Evolutionary conservation across 2,113 vertebrate genomes (phyloP).

Genomic region (Gobius niger): DNA sequence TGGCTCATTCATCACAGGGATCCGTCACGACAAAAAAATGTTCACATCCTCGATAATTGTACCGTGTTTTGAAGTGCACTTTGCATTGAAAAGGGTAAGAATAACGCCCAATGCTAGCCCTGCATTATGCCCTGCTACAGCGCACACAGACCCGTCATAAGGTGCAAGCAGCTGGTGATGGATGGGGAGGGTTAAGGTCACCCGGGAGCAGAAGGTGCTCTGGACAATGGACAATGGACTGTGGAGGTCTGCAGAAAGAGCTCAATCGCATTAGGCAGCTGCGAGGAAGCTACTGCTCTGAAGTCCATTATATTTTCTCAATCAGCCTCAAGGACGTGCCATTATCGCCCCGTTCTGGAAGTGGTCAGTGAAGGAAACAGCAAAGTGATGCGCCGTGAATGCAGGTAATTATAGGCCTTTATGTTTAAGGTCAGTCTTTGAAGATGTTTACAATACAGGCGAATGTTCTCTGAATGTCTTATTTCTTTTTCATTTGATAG

Average conservation of each 20-base stretch:
- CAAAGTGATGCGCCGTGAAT: constrained; percentile 9
- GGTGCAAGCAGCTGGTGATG: constrained; percentile 39
- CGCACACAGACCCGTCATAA: constrained; percentile 25
- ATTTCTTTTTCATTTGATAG: not conserved
- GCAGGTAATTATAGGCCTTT: constrained; percentile 7
- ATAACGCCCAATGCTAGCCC: not conserved
- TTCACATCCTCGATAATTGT: no score
- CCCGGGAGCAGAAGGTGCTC: constrained; percentile 33
- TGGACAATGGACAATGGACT: constrained; percentile 48
- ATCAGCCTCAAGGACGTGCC: constrained; percentile 24
- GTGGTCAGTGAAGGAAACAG: not conserved
- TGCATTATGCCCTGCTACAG: not conserved
- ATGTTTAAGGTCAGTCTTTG: not conserved
- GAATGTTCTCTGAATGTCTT: not conserved
- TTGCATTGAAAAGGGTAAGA: not conserved
- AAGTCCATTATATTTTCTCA: constrained; percentile 29
- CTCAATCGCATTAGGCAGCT: constrained; percentile 29
- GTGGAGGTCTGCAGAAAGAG: constrained; percentile 21
- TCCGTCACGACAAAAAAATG: no score
- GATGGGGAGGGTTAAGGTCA: constrained; percentile 43
- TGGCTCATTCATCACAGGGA: no score
- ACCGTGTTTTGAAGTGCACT: no score
- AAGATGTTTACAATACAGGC: not conserved
- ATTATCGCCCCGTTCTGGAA: constrained; percentile 21
- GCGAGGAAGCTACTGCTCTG: constrained; percentile 29